Base-by-base conservation (phyloP, 2,113 vertebrate genomes). In the Tauraco erythrolophus region DNA sequence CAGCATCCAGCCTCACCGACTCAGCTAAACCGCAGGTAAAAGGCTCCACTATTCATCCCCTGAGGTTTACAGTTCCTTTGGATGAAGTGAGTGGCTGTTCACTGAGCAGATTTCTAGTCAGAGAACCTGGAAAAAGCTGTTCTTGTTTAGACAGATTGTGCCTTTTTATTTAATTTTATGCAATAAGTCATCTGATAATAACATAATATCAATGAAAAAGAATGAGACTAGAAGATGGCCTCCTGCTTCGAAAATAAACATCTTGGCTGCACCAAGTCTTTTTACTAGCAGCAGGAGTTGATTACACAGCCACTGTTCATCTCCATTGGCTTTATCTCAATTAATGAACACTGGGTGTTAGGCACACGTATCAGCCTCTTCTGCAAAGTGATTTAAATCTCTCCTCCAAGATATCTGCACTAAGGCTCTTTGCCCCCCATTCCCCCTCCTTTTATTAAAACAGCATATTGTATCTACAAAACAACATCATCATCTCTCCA, bases 201-300 rank as follows among this genome's bases (percentile, higher is more conserved):
- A 88, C 68, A 85, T 61, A 79, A 80, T 69, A 95, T 74, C 71
- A 92, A 3, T 54, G 76, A 66, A 76, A 95, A 90, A n/a, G 72
- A 64, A 77, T 15, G 69, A 78, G 69, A 45, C 50, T 37, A 35
- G 82, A 92, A 92, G 93, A 94, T 76, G 87, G 94, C 91, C 94
- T 96, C 91, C 96, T 89, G 95, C 97, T 92, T 95, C 35, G 91
- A 96, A 95, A 97, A 95, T 94, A 88, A 96, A 95, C 79, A 92
- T 88, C 90, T 87, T 89, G 91, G 72, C 89, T 88, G 43, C 91
- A 94, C 72, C 72, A 72, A 88, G 65, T 68, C 94, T 78, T 94
- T 93, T 88, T 58, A 72, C 12, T 33, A 96, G 72, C 96, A 96
- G 95, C 87, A 72, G 84, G 89, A 95, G 79, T 58, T 5, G 82